Conservation (phyloP, 2,797 vertebrate genomes). For the Helostoma temminkii region DNA sequence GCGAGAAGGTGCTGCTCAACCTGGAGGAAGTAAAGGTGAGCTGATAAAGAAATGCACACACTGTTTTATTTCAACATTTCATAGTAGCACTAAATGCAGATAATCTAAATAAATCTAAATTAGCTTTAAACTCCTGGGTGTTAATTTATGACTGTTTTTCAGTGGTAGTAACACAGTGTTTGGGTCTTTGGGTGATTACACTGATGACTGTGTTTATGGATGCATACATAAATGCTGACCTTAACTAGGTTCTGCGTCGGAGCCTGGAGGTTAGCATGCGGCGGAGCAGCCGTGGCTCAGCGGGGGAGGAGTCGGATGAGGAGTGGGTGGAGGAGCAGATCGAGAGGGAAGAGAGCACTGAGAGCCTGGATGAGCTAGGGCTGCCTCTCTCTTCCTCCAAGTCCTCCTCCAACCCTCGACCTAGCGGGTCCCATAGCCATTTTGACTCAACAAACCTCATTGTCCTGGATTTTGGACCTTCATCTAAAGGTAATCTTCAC, state of each 20-base stretch:
- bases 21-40: conserved; percentile 88
- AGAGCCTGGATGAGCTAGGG: conserved; percentile 81
- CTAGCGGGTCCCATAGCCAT: conserved; percentile 56
- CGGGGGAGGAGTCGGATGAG: conserved; percentile 91
- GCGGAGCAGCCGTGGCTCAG: conserved; percentile 77
- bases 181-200: background rate
- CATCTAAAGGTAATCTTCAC: conserved; percentile 82
- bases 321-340: conserved; percentile 90
- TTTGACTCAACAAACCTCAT: conserved; percentile 79
- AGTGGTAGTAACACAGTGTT: conserved; percentile 8
- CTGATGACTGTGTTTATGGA: conserved; percentile 9
- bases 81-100: background rate
- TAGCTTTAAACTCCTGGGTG: conserved; percentile 16
- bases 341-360: conserved; percentile 82
- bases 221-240: conserved; percentile 44
- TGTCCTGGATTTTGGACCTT: conserved; percentile 89
- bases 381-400: conserved; percentile 76
- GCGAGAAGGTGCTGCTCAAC: conserved; percentile 85
- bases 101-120: conserved; percentile 24
- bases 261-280: conserved; percentile 87
- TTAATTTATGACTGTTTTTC: conserved; percentile 23
- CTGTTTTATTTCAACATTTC: background rate
- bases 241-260: conserved; percentile 86
- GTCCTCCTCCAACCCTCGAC: conserved; percentile 62
- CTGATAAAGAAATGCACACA: background rate